phyloP scores from a whole-genome alignment of 2,888 invertebrate species.

The Idaea straminata region DNA sequence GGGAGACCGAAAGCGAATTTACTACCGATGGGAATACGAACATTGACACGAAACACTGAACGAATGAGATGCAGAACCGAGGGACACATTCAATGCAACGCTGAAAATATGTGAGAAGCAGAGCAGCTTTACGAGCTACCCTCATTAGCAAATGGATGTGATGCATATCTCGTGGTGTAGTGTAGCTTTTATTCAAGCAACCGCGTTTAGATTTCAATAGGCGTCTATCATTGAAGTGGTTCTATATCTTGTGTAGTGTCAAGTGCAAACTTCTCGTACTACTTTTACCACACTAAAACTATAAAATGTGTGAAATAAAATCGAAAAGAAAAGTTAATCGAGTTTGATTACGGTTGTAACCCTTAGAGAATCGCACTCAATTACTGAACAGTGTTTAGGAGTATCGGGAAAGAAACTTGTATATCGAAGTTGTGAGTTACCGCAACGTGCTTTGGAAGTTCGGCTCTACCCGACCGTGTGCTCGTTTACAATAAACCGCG shows the following conservation, averaged over 20 bases:
- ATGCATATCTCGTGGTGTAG: constrained; percentile 32
- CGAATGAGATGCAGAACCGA: constrained; percentile 47
- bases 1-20: constrained; percentile 61
- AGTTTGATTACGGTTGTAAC: constrained; percentile 8
- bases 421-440: constrained; percentile 22
- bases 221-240: not conserved
- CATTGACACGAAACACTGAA: constrained; percentile 45
- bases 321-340: not conserved
- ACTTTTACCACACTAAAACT: not conserved
- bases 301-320: not conserved
- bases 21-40: constrained; percentile 60
- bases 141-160: constrained; percentile 53
- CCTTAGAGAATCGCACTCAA: not conserved
- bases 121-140: constrained; percentile 39
- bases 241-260: not conserved
- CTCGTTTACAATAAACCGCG: constrained; percentile 34
- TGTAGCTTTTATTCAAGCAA: not conserved
- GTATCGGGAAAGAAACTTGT: constrained; percentile 9
- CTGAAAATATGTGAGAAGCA: constrained; percentile 31
- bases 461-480: constrained; percentile 13
- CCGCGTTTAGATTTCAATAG: not conserved
- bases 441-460: not conserved
- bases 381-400: not conserved
- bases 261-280: not conserved
- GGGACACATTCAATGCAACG: constrained; percentile 38